Evolutionary conservation across 2,888 invertebrate genomes (phyloP).

Genomic region (Spilarctia lutea): DNA sequence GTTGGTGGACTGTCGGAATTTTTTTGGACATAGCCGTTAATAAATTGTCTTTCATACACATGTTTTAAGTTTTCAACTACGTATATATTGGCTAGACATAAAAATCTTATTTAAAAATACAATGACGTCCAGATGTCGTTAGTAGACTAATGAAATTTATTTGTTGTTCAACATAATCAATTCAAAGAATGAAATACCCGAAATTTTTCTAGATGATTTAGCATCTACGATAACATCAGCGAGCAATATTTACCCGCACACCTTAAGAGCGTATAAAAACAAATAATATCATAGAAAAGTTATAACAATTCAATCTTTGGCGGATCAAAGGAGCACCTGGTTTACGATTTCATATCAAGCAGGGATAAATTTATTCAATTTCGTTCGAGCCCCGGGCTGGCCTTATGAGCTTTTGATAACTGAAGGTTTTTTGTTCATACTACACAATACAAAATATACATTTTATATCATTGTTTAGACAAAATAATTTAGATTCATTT

Average conservation of each 20-base stretch:
- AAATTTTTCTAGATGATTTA: neutral
- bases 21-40: neutral
- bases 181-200: neutral
- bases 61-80: neutral
- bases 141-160: neutral
- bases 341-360: constrained; percentile 49
- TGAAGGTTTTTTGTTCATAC: constrained; percentile 37
- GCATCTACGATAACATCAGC: neutral
- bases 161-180: neutral
- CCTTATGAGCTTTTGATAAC: constrained; percentile 53
- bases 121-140: neutral
- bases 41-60: neutral
- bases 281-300: constrained; percentile 48
- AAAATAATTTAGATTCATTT: neutral
- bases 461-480: constrained; percentile 17
- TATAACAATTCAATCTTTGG: constrained; percentile 52
- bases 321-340: constrained; percentile 54
- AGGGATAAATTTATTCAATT: constrained; percentile 56
- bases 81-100: neutral
- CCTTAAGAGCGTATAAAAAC: constrained; percentile 34
- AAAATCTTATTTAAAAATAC: neutral
- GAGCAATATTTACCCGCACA: neutral
- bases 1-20: neutral
- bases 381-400: constrained; percentile 33
- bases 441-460: constrained; percentile 13